phyloP scores from a whole-genome alignment of 1,140 invertebrate genomes.

The Doryteuthis pealeii region DNA sequence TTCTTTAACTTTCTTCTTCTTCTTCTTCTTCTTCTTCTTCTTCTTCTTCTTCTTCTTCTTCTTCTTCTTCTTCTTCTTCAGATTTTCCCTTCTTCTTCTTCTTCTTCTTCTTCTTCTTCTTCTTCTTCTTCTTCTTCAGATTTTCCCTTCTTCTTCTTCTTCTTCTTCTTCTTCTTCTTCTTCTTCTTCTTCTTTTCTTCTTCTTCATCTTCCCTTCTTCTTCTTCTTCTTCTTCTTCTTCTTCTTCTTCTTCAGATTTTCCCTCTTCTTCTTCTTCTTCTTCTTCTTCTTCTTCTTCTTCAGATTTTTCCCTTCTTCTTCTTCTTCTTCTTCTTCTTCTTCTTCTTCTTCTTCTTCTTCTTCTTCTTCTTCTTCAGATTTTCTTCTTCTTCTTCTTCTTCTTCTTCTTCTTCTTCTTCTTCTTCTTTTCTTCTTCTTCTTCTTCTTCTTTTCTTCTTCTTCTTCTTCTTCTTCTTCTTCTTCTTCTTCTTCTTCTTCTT shows the following conservation, averaged over 20 bases:
- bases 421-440: background rate
- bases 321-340: background rate
- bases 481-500: background rate
- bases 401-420: background rate
- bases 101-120: too few species aligned
- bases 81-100: too few species aligned
- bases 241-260: too few species aligned
- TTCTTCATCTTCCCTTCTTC: constrained; percentile 4
- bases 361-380: background rate
- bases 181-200: background rate
- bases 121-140: too few species aligned
- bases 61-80: too few species aligned
- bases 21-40: too few species aligned
- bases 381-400: background rate
- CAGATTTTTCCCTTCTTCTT: background rate
- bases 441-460: background rate
- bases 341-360: background rate
- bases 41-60: too few species aligned
- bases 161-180: too few species aligned
- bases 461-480: background rate
- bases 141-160: too few species aligned
- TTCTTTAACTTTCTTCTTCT: too few species aligned
- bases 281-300: constrained; percentile 12
- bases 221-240: too few species aligned
- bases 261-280: constrained; percentile 20